These are phyloP conservation scores for Cyanocitta stelleri DNA, from an alignment of 2,113 vertebrate genomes.

Conservation along the genomic window DNA sequence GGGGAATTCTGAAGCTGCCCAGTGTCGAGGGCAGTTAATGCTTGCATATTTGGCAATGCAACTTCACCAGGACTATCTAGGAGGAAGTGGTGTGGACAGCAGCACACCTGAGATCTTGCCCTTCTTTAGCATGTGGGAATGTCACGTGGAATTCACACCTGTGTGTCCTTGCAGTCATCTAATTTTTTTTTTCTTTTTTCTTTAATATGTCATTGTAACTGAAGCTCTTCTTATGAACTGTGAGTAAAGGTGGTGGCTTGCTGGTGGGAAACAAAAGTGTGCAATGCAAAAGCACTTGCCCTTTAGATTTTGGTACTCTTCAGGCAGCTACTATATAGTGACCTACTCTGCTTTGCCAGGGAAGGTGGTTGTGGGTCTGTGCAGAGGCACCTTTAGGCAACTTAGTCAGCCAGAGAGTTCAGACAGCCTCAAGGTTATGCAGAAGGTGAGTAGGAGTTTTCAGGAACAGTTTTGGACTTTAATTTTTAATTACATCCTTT, in stretches of 20 bases:
- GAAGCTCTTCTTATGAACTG: background rate
- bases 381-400: background rate
- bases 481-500: background rate
- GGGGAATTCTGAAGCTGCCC: background rate
- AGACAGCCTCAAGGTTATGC: background rate
- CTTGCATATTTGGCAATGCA: background rate
- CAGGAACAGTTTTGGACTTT: background rate
- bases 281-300: background rate
- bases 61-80: background rate
- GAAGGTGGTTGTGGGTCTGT: background rate
- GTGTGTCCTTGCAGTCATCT: background rate
- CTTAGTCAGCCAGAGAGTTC: background rate
- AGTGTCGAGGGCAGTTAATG: background rate
- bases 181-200: background rate
- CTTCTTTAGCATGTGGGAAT: background rate
- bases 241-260: background rate
- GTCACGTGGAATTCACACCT: background rate
- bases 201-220: background rate
- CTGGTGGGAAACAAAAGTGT: background rate
- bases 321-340: background rate
- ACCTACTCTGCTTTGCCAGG: background rate
- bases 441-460: conserved; percentile 10
- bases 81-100: background rate
- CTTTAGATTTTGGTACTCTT: background rate
- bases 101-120: background rate